Percentiles rank a stretch among this genome's conserved stretches.
phyloP scores from a whole-genome alignment of 2,797 vertebrate species.

The Gephyroberyx darwinii region DNA sequence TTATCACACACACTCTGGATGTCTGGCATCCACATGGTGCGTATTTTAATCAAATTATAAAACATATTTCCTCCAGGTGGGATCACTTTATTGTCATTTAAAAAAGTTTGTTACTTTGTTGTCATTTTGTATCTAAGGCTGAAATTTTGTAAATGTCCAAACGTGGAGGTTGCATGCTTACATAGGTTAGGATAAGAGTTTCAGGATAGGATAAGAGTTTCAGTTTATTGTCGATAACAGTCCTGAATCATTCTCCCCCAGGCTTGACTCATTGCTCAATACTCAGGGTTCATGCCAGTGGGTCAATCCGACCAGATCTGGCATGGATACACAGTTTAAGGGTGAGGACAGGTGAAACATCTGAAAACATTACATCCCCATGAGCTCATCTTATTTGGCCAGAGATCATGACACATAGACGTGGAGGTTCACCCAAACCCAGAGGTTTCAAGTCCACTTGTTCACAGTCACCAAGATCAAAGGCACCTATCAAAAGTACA shows the following conservation, averaged over 20 bases:
- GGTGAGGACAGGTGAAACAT: constrained; percentile 57
- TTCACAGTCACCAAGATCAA: background rate
- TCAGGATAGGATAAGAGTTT: constrained; percentile 42
- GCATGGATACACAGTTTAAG: constrained; percentile 30
- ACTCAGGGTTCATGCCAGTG: constrained; percentile 28
- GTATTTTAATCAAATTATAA: constrained; percentile 75
- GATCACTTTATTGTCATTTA: constrained; percentile 68
- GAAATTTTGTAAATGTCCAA: constrained; percentile 43
- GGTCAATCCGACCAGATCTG: constrained; percentile 56
- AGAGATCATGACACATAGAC: constrained; percentile 21
- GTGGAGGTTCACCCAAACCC: background rate
- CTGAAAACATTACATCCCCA: constrained; percentile 26
- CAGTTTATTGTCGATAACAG: constrained; percentile 57
- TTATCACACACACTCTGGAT: constrained; percentile 57
- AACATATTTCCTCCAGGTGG: constrained; percentile 50
- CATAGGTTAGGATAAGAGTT: constrained; percentile 3
- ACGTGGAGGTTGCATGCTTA: constrained; percentile 30
- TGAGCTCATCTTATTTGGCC: constrained; percentile 57
- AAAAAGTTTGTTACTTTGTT: constrained; percentile 55
- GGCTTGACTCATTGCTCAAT: constrained; percentile 59
- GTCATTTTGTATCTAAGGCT: constrained; percentile 25
- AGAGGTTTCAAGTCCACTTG: constrained; percentile 14
- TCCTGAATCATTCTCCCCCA: constrained; percentile 29
- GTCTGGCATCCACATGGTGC: constrained; percentile 70
- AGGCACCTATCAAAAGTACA: background rate